Evolutionary conservation across 2,113 vertebrate genomes (phyloP).

Genomic region (Maccullochella peelii): DNA sequence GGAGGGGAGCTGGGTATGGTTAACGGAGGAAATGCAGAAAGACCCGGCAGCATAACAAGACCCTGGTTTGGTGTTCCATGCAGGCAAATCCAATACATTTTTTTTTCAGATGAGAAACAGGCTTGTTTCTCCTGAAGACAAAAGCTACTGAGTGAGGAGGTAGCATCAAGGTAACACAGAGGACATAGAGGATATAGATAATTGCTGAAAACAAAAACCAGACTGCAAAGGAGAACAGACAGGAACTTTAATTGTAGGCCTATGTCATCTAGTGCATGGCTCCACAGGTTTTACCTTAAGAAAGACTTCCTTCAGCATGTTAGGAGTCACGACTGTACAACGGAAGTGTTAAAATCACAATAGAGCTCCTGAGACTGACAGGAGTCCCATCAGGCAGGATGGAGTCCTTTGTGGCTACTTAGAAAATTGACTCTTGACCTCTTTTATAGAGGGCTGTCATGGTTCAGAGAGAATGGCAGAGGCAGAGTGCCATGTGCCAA

Average conservation of each 20-base stretch:
- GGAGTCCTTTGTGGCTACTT: conserved; percentile 52
- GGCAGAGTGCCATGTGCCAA: conserved; percentile 61
- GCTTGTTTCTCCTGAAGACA: conserved; percentile 29
- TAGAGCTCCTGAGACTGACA: conserved; percentile 43
- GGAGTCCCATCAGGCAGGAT: conserved; percentile 51
- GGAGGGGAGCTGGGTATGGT: conserved; percentile 17
- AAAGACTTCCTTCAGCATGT: conserved; percentile 54
- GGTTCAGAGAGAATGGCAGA: conserved; percentile 49
- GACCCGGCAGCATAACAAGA: conserved; percentile 41
- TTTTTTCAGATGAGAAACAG: conserved; percentile 53
- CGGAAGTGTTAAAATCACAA: conserved; percentile 41
- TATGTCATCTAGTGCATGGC: neutral
- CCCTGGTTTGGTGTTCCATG: conserved; percentile 29
- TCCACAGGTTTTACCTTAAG: conserved; percentile 11
- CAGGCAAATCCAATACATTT: conserved; percentile 27
- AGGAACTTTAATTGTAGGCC: neutral
- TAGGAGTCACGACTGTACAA: conserved; percentile 22
- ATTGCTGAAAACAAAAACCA: conserved; percentile 24
- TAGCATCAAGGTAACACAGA: conserved; percentile 14
- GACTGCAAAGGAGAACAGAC: conserved; percentile 11
- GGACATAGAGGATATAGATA: neutral
- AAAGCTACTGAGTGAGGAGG: conserved; percentile 27
- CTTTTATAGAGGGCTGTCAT: conserved; percentile 47
- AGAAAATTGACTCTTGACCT: conserved; percentile 64
- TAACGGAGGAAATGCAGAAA: conserved; percentile 61